phyloP scores from a whole-genome alignment of 2,888 invertebrate species.

The Sarcophaga caerulescens region DNA sequence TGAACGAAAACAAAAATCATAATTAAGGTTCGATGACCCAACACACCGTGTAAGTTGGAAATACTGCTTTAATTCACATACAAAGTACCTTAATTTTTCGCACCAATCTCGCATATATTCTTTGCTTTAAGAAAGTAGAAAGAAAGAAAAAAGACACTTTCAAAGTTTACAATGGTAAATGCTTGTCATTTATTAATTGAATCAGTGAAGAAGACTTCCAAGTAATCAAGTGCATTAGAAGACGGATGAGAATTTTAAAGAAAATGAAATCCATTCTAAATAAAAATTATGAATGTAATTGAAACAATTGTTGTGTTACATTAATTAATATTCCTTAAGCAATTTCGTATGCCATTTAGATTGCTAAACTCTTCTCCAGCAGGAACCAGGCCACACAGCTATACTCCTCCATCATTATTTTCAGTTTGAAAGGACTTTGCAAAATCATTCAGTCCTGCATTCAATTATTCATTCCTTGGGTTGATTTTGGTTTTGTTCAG shows the following conservation, averaged over 20 bases:
- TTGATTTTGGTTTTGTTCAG: slow-evolving; percentile 30
- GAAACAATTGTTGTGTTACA: slow-evolving; percentile 50
- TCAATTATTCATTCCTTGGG: slow-evolving; percentile 43
- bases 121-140: too few species aligned
- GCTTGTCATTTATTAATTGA: slow-evolving; percentile 57
- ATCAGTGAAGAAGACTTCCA: slow-evolving; percentile 41
- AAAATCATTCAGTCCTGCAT: background rate
- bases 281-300: slow-evolving; percentile 45
- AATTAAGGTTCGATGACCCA: too few species aligned
- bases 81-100: too few species aligned
- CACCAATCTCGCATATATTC: too few species aligned
- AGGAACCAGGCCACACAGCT: background rate
- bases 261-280: slow-evolving; percentile 54
- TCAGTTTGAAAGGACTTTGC: background rate
- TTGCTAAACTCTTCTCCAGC: slow-evolving; percentile 1
- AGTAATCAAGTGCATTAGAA: slow-evolving; percentile 1
- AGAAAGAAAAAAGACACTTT: background rate
- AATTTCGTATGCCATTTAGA: slow-evolving; percentile 37
- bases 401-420: background rate
- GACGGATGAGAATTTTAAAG: background rate
- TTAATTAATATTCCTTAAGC: slow-evolving; percentile 53
- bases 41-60: too few species aligned
- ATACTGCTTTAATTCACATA: too few species aligned
- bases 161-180: slow-evolving; percentile 32
- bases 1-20: too few species aligned